Evolutionary conservation across 2,113 vertebrate genomes (phyloP), one percentile per base, ranked within the genome.

Genomic region (Salvelinus fontinalis): DNA sequence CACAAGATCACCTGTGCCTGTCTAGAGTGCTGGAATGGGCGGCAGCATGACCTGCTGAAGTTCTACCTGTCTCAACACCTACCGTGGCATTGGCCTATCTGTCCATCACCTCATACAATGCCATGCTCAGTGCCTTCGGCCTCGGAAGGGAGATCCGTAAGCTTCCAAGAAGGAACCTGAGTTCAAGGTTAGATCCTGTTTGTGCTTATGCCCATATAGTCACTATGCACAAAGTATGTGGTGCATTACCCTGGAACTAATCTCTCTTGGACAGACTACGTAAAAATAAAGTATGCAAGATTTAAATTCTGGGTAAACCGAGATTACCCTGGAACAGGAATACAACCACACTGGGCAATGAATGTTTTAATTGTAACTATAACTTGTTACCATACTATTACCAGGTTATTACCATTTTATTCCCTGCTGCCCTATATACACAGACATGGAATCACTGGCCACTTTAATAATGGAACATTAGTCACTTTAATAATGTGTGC

Each of bases 61-160:
- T 97, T 97, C 91, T 97, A 96, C 1, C 82, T 97, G 77, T 97
- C 96, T 97, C 89, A 97, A 97, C 88, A 97, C 95, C 7, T 97
- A 97, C 84, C 92, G 93, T 1, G 96, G 96, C 75, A 95, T 97
- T 0, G 0, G 94, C 96, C 22, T 95, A 97, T 84, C 90, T 97
- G 64, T 95, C 94, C 1, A 84, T 97, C 82, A 95, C 95, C 78
- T 93, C 94, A 0, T 94, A 96, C 0, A 96, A 97, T 0, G 93
- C 96, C 90, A 95, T 96, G 95, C 90, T 97, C 66, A 91, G 90
- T 0, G 95, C 96, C 27, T 97, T 97, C 86, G 88, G 93, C 75
- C 94, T 97, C 72, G 95, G 96, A 89, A 89, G 85, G 0, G 95
- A 97, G 81, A 93, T 97, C 67, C 93, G 93, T 66, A 93, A 87